Evolutionary conservation across 2,888 invertebrate species (phyloP).

Genomic region (Cabera pusaria): DNA sequence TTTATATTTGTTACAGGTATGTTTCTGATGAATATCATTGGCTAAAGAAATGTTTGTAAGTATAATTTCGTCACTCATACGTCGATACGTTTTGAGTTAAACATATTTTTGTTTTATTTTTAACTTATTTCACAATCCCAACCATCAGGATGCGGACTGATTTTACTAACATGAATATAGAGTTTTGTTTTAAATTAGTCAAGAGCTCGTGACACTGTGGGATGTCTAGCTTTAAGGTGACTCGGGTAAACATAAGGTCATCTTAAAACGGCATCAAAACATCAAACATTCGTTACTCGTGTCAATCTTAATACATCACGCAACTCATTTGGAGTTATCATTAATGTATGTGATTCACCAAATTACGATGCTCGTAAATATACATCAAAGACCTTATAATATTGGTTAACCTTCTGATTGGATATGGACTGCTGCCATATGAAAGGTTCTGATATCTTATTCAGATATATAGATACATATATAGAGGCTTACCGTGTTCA

Average conservation of each 20-base stretch:
- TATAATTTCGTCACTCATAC: neutral
- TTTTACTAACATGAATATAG: no score
- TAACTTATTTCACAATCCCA: no score
- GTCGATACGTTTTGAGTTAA: no score
- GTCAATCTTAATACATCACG: slow-evolving; percentile 18
- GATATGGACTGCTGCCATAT: slow-evolving; percentile 12
- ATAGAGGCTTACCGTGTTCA: no score
- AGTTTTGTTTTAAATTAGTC: no score
- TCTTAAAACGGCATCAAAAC: slow-evolving; percentile 3
- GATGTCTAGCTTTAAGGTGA: no score
- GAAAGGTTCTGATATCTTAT: no score
- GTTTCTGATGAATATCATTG: neutral
- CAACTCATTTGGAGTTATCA: slow-evolving; percentile 14
- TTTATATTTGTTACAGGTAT: slow-evolving; percentile 15
- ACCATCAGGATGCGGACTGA: no score
- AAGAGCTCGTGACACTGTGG: no score
- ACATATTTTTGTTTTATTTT: no score
- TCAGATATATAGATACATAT: no score
- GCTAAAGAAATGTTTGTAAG: neutral
- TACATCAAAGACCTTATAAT: slow-evolving; percentile 20
- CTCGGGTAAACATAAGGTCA: no score
- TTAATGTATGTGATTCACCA: slow-evolving; percentile 23
- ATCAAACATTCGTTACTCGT: slow-evolving; percentile 6
- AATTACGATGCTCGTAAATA: slow-evolving; percentile 21
- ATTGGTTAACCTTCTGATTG: slow-evolving; percentile 24